Evolutionary conservation across 2,797 vertebrate species (phyloP).

Genomic region (Peromyscus nudipes): DNA sequence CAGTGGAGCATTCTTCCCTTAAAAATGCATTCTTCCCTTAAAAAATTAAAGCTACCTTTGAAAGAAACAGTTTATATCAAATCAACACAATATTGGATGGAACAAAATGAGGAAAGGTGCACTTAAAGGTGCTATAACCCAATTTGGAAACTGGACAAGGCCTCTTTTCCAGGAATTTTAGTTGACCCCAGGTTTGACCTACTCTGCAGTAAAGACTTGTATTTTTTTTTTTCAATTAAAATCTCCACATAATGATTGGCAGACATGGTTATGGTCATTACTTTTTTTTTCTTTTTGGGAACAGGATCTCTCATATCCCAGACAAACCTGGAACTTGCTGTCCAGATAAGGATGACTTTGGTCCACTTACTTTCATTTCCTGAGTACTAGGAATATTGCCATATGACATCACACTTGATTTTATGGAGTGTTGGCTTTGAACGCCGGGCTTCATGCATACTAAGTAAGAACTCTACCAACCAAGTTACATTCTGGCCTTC

Average conservation of each 20-base stretch:
- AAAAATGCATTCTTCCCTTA: constrained; percentile 41
- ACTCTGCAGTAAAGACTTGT: not conserved
- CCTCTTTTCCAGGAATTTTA: not conserved
- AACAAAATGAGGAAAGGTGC: not conserved
- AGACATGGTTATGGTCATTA: not conserved
- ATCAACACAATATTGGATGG: not conserved
- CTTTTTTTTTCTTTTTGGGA: not conserved
- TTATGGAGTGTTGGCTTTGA: not conserved
- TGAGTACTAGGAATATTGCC: not conserved
- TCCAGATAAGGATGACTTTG: not conserved
- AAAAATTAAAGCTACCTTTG: constrained; percentile 4
- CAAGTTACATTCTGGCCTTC: too few species aligned
- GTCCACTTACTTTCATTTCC: not conserved
- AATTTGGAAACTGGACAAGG: not conserved
- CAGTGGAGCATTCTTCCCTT: constrained; percentile 69
- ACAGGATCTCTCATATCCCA: not conserved
- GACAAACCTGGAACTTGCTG: not conserved
- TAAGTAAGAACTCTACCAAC: not conserved
- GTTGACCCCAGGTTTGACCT: not conserved
- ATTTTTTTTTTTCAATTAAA: not conserved
- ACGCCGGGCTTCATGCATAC: not conserved
- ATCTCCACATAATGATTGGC: not conserved
- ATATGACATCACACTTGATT: not conserved
- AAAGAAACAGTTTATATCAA: constrained; percentile 40
- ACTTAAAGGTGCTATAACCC: not conserved